These are phyloP conservation scores for Petrolisthes manimaculis DNA, from an alignment of 2,888 invertebrate genomes.

Conservation along the genomic window DNA sequence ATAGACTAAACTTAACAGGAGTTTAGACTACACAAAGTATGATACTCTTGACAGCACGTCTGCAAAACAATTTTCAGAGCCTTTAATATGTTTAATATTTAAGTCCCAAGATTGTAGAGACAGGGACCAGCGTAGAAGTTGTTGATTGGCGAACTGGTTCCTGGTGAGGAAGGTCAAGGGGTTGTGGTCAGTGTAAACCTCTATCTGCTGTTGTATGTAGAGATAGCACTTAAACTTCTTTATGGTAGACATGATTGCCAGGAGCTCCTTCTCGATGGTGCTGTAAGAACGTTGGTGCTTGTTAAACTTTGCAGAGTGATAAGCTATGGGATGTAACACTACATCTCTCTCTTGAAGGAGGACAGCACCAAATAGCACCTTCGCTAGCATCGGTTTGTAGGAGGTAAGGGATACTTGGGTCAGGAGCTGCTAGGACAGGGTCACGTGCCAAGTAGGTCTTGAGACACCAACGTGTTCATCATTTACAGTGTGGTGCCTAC, in stretches of 20 bases:
- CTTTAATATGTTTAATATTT: neutral
- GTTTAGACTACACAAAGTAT: neutral
- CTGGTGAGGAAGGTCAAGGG: neutral
- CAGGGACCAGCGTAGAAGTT: neutral
- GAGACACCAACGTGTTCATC: no score
- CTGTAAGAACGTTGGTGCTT: neutral
- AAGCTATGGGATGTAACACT: neutral
- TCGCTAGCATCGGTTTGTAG: no score
- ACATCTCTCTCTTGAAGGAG: neutral
- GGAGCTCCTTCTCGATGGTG: conserved; percentile 2
- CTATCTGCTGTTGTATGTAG: neutral
- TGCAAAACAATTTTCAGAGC: neutral
- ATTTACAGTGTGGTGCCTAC: no score
- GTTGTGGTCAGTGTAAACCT: neutral
- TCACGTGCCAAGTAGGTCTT: no score
- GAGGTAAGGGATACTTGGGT: no score
- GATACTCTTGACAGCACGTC: neutral
- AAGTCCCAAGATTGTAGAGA: neutral
- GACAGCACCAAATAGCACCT: neutral
- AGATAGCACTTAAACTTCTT: neutral
- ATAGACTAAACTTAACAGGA: neutral
- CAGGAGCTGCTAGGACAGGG: no score
- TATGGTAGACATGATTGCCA: neutral
- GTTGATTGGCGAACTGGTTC: neutral
- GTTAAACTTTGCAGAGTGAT: neutral